Percentiles rank a stretch among this genome's conserved stretches.
phyloP scores from a whole-genome alignment of 2,113 vertebrate species.

The Dolichotis patagonum region DNA sequence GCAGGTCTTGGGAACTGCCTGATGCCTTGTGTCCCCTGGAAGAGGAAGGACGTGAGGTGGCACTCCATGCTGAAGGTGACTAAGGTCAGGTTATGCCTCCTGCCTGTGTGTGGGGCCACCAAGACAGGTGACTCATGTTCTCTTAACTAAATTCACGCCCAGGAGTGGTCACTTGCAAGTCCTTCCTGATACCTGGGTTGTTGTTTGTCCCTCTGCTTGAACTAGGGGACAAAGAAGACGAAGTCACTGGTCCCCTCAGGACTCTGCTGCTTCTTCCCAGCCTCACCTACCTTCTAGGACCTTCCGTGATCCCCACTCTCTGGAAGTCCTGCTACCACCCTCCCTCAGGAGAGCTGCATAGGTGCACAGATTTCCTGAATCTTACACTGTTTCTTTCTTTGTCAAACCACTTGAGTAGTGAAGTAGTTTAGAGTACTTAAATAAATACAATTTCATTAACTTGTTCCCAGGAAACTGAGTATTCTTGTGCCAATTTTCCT shows the following conservation, averaged over 20 bases:
- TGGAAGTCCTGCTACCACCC: not conserved
- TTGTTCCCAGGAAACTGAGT: constrained; percentile 1
- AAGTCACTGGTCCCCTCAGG: not conserved
- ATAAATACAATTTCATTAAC: constrained; percentile 44
- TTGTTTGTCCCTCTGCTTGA: not conserved
- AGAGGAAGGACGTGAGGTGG: not conserved
- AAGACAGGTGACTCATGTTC: not conserved
- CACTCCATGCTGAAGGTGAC: not conserved
- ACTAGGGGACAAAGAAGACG: not conserved
- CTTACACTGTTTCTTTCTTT: not conserved
- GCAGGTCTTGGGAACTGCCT: accelerated
- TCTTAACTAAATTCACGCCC: not conserved
- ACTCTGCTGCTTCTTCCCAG: not conserved
- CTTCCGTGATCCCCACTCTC: not conserved
- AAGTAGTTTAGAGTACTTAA: constrained; percentile 27
- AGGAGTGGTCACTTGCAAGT: not conserved
- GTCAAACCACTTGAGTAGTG: not conserved
- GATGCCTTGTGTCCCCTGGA: accelerated
- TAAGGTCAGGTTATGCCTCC: not conserved
- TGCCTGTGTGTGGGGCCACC: accelerated
- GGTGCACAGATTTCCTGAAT: not conserved
- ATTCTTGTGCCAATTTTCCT: not conserved
- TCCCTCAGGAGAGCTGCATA: not conserved
- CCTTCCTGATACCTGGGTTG: not conserved
- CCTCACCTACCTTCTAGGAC: not conserved